Conservation (phyloP, 2,888 invertebrate genomes). For the Brenthis ino region DNA sequence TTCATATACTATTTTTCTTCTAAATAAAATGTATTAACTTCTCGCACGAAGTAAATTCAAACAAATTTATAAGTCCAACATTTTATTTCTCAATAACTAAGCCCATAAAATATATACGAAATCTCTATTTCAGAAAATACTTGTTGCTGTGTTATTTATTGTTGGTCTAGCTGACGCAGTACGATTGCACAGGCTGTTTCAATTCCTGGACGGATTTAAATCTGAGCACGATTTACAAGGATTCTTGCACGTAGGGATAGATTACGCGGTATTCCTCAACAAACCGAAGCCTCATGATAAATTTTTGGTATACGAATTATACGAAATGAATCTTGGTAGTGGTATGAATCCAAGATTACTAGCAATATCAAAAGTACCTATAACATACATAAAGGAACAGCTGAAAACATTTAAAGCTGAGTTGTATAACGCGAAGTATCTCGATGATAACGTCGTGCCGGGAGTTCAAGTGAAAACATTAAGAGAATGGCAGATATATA, state of each 20-base stretch:
- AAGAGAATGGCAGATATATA: conserved; percentile 71
- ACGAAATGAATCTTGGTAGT: conserved; percentile 59
- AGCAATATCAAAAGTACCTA: conserved; percentile 66
- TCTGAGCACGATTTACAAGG: conserved; percentile 62
- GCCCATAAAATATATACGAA: not conserved
- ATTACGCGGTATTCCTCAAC: conserved; percentile 64
- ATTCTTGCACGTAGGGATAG: conserved; percentile 65
- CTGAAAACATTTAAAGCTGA: conserved; percentile 58
- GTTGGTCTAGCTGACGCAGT: conserved; percentile 43
- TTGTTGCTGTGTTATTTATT: conserved; percentile 32
- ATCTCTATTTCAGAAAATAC: conserved; percentile 29
- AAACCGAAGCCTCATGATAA: conserved; percentile 63
- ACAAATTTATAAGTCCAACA: too few relatives aligned
- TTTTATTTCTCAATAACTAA: too few relatives aligned
- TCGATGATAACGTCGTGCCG: conserved; percentile 59
- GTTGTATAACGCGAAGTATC: conserved; percentile 61
- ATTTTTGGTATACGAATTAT: conserved; percentile 63
- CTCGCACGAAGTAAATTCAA: too few relatives aligned
- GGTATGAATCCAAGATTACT: conserved; percentile 57
- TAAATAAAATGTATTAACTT: too few relatives aligned
- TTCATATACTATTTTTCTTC: too few relatives aligned
- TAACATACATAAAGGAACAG: conserved; percentile 65
- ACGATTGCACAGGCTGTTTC: conserved; percentile 67
- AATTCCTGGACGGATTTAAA: conserved; percentile 64
- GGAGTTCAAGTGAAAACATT: conserved; percentile 66